Base-by-base conservation (phyloP, 2,797 vertebrate species). In the Betta splendens region DNA sequence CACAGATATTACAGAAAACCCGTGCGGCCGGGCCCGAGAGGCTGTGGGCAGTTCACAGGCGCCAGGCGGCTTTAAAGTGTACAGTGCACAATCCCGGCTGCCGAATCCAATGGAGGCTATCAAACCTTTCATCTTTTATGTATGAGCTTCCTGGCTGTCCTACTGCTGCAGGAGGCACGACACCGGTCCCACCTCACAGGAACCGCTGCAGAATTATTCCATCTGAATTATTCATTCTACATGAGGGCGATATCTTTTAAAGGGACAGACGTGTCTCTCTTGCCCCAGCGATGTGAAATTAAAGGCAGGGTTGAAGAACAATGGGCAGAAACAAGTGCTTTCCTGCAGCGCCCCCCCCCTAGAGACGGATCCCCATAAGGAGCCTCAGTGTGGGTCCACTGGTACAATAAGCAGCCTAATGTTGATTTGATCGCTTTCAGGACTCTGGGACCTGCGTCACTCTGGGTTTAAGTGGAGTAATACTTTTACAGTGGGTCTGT, bases 61-160 rank as follows among this genome's bases (percentile, higher is more conserved):
- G 54, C 55, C 13, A 16, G 47, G 68, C 58, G 39, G 72, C 68
- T 75, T 76, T 65, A 57, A 72, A 79, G 78, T 83, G 81, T 60
- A 21, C 17, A n/a, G 60, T 17, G 33, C 55, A 48, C 49, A 59
- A 62, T 76, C 75, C 74, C 49, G 18, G 67, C 46, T 16, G 10
- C 60, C 36, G 63, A 76, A 75, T 83, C 77, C 87, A 85, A 85
- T 77, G 87, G 92, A 91, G 91, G 91, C 92, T 87, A 93, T 95
- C 93, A 93, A 92, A 91, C 89, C 91, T 84, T 92, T 93, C 92
- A 95, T 96, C 92, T 95, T 96, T 96, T 95, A 96, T 96, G 95
- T 90, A 95, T 96, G 92, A 94, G 90, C 89, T 92, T 92, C 92
- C 91, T 73, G 80, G 89, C 85, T 84, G 92, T 89, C 87, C 91